Evolutionary conservation across 30 jellyfish, hydroid and myxozoan species (phyloP).

Genomic region (Aurelia sp.): DNA sequence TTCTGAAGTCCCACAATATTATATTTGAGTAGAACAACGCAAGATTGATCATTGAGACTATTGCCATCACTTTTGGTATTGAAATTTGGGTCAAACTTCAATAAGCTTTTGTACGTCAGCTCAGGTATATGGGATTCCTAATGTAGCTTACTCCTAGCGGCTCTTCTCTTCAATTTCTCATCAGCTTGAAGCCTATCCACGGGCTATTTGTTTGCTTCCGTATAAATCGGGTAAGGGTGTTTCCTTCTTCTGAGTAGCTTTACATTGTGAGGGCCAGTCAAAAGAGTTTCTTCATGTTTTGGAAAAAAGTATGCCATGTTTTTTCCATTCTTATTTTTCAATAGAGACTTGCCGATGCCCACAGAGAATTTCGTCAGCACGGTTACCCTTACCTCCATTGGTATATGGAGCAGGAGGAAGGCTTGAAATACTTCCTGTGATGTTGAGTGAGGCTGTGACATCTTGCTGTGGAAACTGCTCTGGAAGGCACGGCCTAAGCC

Average conservation of each 20-base stretch:
- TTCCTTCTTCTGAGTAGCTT: neutral
- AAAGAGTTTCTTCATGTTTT: too few species aligned
- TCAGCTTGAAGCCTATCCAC: too few species aligned
- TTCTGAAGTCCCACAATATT: too few species aligned
- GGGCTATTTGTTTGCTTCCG: neutral
- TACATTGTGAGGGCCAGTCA: too few species aligned
- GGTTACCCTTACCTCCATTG: constrained; percentile 14
- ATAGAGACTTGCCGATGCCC: constrained; percentile 35
- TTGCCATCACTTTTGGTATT: too few species aligned
- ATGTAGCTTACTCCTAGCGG: too few species aligned
- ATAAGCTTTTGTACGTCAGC: too few species aligned
- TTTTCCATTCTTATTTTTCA: neutral
- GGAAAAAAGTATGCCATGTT: neutral
- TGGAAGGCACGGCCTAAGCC: constrained; percentile 40
- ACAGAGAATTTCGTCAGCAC: constrained; percentile 16
- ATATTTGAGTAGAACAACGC: too few species aligned
- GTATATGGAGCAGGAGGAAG: neutral
- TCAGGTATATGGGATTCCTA: too few species aligned
- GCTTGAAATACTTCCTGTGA: neutral
- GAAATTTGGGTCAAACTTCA: too few species aligned
- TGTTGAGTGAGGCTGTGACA: constrained; percentile 15
- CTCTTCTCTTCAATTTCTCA: too few species aligned
- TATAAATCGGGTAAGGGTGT: neutral
- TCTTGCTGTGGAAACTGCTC: constrained; percentile 64
- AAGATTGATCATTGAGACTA: too few species aligned